Evolutionary conservation across 2,797 vertebrate genomes (phyloP), one percentile per base, ranked within the genome.

Genomic region (Nannoperca australis): DNA sequence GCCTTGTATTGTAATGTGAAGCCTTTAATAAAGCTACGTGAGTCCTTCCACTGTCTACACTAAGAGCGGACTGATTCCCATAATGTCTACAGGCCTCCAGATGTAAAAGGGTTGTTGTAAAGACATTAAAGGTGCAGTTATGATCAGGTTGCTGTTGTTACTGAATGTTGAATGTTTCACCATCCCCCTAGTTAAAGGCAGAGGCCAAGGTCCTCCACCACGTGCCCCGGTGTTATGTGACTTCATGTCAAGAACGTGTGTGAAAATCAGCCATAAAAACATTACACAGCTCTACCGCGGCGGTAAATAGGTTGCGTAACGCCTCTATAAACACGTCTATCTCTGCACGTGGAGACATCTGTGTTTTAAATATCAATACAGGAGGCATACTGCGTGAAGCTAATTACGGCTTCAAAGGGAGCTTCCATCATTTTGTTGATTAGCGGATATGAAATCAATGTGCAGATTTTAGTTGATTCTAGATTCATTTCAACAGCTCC

Each of bases 141-240:
- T 15, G 34, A 34, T 50, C 70, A 2, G 56, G 34, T 22, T 45
- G 59, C 8, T 73, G 4, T 58, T 75, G 61, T 59, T 55, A 4
- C 56, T 81, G 34, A 69, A 54, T 30, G 27, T 22, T 22, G 18
- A 47, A 32, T 27, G 45, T 44, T 61, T 76, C 40, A n/a, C 44
- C 27, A 50, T 7, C 13, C 18, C 30, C 12, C 0, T 38, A 20
- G 44, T 60, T n/a, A 12, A 45, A 62, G 20, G 54, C 69, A 80
- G 83, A 84, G 87, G 74, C 49, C 70, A 74, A 85, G 65, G 83
- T 85, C 66, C 36, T 73, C 34, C 76, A 22, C 59, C 62, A 78
- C 64, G 67, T 70, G 67, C 38, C 32, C 49, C 9, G 12, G 5
- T 5, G 40, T 53, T 47, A 30, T 14, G 45, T n/a, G 42, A 65